A percentile compares a stretch with the other conserved stretches of the same genome.
phyloP scores from a whole-genome alignment of 2,888 invertebrate species.

The Coenonympha glycerion region DNA sequence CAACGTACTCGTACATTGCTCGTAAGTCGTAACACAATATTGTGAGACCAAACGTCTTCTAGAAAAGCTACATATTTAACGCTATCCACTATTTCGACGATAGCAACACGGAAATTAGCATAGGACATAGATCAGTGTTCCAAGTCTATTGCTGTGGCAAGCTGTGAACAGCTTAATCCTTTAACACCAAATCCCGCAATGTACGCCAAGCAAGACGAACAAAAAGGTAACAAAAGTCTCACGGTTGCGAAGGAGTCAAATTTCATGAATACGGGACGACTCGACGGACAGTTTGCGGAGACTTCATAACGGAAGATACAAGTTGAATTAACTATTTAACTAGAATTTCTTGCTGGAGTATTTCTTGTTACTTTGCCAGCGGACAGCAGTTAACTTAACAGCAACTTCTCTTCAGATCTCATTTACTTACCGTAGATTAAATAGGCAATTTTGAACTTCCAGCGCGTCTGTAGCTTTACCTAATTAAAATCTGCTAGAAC shows the following conservation, averaged over 20 bases:
- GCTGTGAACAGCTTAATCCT: not conserved
- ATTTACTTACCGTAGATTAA: slow-evolving; percentile 1
- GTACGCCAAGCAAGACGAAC: not conserved
- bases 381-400: not conserved
- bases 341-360: slow-evolving; percentile 4
- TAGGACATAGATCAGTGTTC: not conserved
- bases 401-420: not conserved
- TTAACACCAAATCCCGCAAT: slow-evolving; percentile 12
- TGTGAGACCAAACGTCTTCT: slow-evolving; percentile 15
- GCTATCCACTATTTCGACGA: slow-evolving; percentile 10
- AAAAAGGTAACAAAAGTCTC: not conserved
- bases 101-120: not conserved
- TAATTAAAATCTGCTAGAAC: too few relatives aligned
- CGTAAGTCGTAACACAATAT: slow-evolving; percentile 18
- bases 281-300: slow-evolving; percentile 7
- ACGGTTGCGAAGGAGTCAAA: slow-evolving; percentile 9
- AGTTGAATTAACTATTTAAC: slow-evolving; percentile 10
- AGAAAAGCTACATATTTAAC: slow-evolving; percentile 27
- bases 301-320: slow-evolving; percentile 15
- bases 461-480: not conserved
- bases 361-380: not conserved
- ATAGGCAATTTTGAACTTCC: not conserved
- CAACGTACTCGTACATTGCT: too few relatives aligned
- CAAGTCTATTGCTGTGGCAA: slow-evolving; percentile 12
- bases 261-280: slow-evolving; percentile 15